Evolutionary conservation across 2,888 invertebrate species (phyloP).

Genomic region (Brachyptera putata): DNA sequence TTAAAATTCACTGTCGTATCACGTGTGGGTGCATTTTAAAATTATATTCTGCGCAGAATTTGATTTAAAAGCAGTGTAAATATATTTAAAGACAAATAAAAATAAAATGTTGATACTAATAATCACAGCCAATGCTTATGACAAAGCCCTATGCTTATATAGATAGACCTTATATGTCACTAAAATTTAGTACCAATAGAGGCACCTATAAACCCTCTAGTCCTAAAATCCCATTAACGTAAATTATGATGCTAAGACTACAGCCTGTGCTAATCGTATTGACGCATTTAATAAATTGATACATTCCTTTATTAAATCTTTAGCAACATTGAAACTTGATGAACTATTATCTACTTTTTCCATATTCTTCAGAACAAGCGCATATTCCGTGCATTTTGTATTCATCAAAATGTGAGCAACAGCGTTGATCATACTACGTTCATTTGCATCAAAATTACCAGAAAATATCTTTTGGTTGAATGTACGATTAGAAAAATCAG

Average conservation of each 20-base stretch:
- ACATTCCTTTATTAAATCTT: constrained; percentile 34
- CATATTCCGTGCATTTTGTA: constrained; percentile 35
- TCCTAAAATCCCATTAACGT: no score
- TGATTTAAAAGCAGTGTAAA: no score
- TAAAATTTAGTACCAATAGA: no score
- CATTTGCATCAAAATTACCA: constrained; percentile 35
- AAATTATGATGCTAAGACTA: background rate
- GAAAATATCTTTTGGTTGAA: constrained; percentile 37
- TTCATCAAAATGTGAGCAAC: constrained; percentile 37
- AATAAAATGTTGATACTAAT: no score
- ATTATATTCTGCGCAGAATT: no score
- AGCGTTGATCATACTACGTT: constrained; percentile 33
- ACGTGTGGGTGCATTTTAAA: no score
- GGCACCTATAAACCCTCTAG: no score
- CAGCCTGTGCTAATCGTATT: background rate
- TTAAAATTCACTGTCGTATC: no score
- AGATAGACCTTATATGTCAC: no score
- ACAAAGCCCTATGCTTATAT: no score
- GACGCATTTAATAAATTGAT: constrained; percentile 31
- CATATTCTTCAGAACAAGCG: constrained; percentile 36
- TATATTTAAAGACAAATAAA: no score
- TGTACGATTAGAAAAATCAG: constrained; percentile 29
- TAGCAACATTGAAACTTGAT: constrained; percentile 33
- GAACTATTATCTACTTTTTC: constrained; percentile 24
- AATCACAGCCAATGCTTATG: no score